Conservation (phyloP, 1,140 invertebrate species). For the Leguminivora glycinivorella region DNA sequence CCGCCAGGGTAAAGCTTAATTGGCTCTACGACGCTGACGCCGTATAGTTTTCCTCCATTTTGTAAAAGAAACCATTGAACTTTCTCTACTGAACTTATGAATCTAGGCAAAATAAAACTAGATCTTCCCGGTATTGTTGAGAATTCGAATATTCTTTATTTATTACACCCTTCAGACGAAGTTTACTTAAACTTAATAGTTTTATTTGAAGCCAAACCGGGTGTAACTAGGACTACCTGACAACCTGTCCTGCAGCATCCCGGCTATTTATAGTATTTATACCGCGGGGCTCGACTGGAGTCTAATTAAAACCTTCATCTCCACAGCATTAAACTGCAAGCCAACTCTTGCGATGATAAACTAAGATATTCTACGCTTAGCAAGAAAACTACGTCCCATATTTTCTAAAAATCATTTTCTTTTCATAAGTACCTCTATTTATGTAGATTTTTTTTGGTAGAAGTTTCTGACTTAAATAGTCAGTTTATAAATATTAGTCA, state of each 20-base stretch:
- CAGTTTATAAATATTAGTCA: too few relatives aligned
- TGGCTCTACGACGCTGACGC: not conserved
- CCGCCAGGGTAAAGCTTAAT: not conserved
- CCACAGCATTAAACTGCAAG: slow-evolving; percentile 13
- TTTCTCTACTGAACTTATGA: not conserved
- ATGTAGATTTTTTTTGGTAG: not conserved
- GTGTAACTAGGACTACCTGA: slow-evolving; percentile 33
- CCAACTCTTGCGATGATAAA: slow-evolving; percentile 1
- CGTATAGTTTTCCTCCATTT: not conserved
- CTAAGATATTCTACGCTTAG: not conserved
- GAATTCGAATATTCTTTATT: not conserved
- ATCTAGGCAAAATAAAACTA: not conserved
- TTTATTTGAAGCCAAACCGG: slow-evolving; percentile 24
- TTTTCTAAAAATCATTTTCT: not conserved
- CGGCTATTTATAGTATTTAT: slow-evolving; percentile 45
- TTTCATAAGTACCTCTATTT: too few relatives aligned
- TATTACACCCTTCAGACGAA: slow-evolving; percentile 4
- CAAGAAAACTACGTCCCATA: not conserved
- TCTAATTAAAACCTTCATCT: slow-evolving; percentile 34
- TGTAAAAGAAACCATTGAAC: not conserved
- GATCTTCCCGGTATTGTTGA: not conserved
- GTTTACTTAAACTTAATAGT: slow-evolving; percentile 21
- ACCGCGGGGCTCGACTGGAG: slow-evolving; percentile 27
- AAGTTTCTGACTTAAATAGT: not conserved
- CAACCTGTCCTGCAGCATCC: slow-evolving; percentile 40